These are phyloP conservation scores for Drosophila funebris DNA, from an alignment of 1,140 invertebrate genomes.

Conservation along the genomic window DNA sequence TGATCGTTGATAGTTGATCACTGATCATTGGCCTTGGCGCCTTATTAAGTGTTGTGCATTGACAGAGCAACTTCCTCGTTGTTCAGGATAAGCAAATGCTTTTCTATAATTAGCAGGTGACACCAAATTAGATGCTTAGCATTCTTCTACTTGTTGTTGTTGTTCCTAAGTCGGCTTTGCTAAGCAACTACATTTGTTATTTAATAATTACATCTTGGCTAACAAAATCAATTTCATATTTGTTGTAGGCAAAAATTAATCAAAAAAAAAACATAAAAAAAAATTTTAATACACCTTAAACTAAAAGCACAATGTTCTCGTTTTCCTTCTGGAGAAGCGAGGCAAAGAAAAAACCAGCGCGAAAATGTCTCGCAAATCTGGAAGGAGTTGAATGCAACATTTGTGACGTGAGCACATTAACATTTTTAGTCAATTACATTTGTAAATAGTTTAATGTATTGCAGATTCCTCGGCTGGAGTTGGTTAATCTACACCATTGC, in stretches of 20 bases:
- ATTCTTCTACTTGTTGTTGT: not conserved
- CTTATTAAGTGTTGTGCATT: conserved; percentile 51
- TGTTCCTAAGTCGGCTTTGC: not conserved
- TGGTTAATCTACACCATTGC: conserved; percentile 71
- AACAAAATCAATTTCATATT: conserved; percentile 26
- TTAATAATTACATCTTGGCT: conserved; percentile 1
- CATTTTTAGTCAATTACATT: not conserved
- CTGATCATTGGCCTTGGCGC: conserved; percentile 49
- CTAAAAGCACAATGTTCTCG: conserved; percentile 32
- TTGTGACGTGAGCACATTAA: conserved; percentile 48
- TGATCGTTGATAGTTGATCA: conserved; percentile 13
- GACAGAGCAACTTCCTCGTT: conserved; percentile 57
- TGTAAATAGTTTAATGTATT: not conserved
- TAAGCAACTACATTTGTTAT: not conserved
- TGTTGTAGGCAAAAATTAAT: conserved; percentile 54
- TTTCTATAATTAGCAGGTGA: conserved; percentile 26
- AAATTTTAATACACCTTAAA: not conserved
- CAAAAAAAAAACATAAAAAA: conserved; percentile 12
- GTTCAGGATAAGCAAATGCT: conserved; percentile 62
- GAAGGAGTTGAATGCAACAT: conserved; percentile 67
- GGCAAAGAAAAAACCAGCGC: conserved; percentile 33
- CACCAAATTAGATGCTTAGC: conserved; percentile 18
- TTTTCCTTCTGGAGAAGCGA: conserved; percentile 59
- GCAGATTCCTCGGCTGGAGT: conserved; percentile 67
- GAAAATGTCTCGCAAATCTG: conserved; percentile 62